Base-by-base conservation (phyloP, 2,888 invertebrate genomes). In the Pegoplata infirma region DNA sequence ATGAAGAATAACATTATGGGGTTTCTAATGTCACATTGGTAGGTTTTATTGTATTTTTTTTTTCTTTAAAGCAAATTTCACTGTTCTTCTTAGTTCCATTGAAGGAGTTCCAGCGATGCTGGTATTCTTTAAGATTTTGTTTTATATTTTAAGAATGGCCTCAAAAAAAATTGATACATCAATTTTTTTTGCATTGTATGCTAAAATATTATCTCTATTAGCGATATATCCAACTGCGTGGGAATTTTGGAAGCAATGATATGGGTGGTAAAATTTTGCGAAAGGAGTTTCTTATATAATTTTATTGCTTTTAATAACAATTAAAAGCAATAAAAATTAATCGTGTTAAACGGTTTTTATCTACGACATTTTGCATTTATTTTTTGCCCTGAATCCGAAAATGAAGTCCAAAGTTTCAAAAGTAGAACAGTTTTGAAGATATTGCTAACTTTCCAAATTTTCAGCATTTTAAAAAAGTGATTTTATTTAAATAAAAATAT, bases 1-100 rank as follows among this genome's bases (percentile, higher is more conserved):
- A 69, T 76, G 64, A 78, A n/a, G n/a, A n/a, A 72, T 44, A 69
- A 66, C 80, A 68, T 82, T 83, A 81, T 82, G 80, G 81, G 82
- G 76, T 64, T 71, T 67, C 66, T 32, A 25, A 75, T 72, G 71
- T 67, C 49, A 49, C 10, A 49, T 17, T 32, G 5, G 49, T 58
- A 68, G 75, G 75, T 67, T 64, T 23, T 51, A n/a, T 23, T 59
- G 17, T 36, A n/a, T n/a, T n/a, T 64, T 28, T 32, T 25, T 51
- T 32, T 28, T 8, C 3, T 16, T 53, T 49, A 28, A 53, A 47
- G 16, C 53, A 64, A 69, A 64, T 69, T 55, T 63, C 7, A 19
- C 12, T 10, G 2, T 58, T 17, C 10, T 46, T 23, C 8, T 32
- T 17, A 7, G 36, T 74, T 74, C 64, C 44, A 61, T 55, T 79